Evolutionary conservation across 2,113 vertebrate genomes (phyloP), one percentile per base, ranked within the genome.

Genomic region (Gulo gulo): DNA sequence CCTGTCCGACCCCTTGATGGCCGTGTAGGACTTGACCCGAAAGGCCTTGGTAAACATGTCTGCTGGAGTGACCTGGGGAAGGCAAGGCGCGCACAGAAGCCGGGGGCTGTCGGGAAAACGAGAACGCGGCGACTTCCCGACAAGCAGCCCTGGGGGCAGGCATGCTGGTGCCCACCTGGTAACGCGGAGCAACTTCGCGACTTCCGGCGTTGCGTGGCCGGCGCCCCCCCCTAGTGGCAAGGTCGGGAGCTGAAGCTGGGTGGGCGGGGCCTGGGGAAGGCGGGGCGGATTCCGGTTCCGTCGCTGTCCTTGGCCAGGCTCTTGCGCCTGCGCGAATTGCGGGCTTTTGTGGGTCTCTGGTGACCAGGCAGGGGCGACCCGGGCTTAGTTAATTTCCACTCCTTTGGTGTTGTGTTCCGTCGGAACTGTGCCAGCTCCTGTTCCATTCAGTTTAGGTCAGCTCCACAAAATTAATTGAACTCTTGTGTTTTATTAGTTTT

Each of bases 1-100:
- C 99, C 99, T 99, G 98, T 99, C 99, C 76, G 99, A 99, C 88
- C 99, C 99, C 98, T 99, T 99, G 97, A 99, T 99, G 95, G 97
- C 99, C 45, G 99, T 99, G 98, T 99, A 99, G 95, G 99, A 99
- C 98, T 99, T 99, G 96, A 99, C 99, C 74, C 99, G 99, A 98
- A 99, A 99, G 94, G 99, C 98, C 98, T 99, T 99, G 79, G 98
- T 98, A 98, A 99, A 99, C 99, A 99, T 99, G 98, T 97, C 98
- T 96, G 93, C 89, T 67, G 63, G 39, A 29, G 50, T 50, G 86
- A 84, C 42, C 65, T 96, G 96, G 93, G 96, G 94, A 34, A 98
- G 39, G 76, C 42, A 84, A 78, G 89, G 52, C 45, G 76, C 86
- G 84, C 93, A 88, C 87, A 76, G 85, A 91, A 92, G n/a, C 29